Evolutionary conservation across 2,113 vertebrate genomes (phyloP), one percentile per base, ranked within the genome.

Genomic region (Columba livia): DNA sequence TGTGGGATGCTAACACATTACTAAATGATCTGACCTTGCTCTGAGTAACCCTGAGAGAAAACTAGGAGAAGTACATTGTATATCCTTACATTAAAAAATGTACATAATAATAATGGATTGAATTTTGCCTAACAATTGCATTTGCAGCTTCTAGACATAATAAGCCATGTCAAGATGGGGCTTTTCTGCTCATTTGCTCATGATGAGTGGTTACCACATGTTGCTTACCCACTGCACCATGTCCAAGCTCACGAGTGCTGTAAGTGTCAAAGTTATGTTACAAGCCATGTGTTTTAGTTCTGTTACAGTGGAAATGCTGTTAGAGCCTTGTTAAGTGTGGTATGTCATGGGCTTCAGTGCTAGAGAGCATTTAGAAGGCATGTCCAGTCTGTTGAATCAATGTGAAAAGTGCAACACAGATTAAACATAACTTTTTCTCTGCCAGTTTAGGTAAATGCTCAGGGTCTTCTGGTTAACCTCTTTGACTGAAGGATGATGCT

Each of bases 211-310:
- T 93, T 95, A 94, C 95, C 98, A 98, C 91, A 96, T 98, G 97
- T 96, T 98, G 89, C 74, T 85, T 79, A 94, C 88, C 79, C 96
- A 90, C 96, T 97, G 92, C 96, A 97, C 93, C 97, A 98, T 98
- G 98, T 98, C 98, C 84, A 98, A 98, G 98, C 96, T 98, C 95
- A 94, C 87, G 51, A 91, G 97, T 96, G 97, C 96, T 97, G 90
- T 96, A 97, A 98, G 96, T 95, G 96, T 97, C 97, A 94, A 89
- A 93, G 96, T 94, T 94, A 82, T 66, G 85, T 97, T 97, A 91
- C 86, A 73, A 96, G 94, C 98, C 98, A 99, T 98, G 97, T 99
- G 98, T 98, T 99, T 99, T 88, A 97, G 97, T 98, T 99, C 98
- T 98, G 98, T 98, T 98, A 98, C 98, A 99, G 98, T 92, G 96